phyloP scores from a whole-genome alignment of 2,113 vertebrate genomes.

The Zosterops borbonicus region DNA sequence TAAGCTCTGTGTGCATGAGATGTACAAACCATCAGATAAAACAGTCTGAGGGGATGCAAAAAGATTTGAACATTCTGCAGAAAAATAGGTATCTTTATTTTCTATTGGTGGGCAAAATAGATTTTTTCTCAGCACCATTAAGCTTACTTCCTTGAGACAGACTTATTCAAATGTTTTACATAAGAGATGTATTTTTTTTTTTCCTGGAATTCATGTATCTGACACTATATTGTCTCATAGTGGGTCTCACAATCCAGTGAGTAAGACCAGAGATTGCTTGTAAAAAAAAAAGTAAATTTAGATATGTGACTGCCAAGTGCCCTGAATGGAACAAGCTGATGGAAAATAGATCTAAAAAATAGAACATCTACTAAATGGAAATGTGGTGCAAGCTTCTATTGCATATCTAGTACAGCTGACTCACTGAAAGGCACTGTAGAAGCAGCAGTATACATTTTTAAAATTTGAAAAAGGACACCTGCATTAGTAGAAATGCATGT shows the following conservation, averaged over 20 bases:
- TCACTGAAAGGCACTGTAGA: neutral
- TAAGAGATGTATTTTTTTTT: neutral
- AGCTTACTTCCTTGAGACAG: neutral
- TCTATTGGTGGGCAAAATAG: neutral
- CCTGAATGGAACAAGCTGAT: neutral
- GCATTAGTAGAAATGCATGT: neutral
- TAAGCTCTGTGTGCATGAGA: neutral
- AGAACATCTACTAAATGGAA: neutral
- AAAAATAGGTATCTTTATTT: neutral
- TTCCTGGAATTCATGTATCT: neutral
- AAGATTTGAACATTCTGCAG: neutral
- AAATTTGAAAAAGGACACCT: neutral
- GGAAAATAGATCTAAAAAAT: neutral
- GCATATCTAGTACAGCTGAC: neutral
- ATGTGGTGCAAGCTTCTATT: neutral
- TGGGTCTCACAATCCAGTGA: neutral
- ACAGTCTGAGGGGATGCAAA: neutral
- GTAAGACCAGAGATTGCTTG: neutral
- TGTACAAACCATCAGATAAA: neutral
- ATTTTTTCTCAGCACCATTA: neutral
- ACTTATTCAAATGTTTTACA: neutral
- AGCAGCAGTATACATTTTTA: neutral
- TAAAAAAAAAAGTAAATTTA: neutral
- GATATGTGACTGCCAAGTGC: neutral
- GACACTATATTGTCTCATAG: neutral